Evolutionary conservation across 92 coral and sea anemone genomes (phyloP), one percentile per base, ranked within the genome.

Genomic region (Phenganax subtilis): DNA sequence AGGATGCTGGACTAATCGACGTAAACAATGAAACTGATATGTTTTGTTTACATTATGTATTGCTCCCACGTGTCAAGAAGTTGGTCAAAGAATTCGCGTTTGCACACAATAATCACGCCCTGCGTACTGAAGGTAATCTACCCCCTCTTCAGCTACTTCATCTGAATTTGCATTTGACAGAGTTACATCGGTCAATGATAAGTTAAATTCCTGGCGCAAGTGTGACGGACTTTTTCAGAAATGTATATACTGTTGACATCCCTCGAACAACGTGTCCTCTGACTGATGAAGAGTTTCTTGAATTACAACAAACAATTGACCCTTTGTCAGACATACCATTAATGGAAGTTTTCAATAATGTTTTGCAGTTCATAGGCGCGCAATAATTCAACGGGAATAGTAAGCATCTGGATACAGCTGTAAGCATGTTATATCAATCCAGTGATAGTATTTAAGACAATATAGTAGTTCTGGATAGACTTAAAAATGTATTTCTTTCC

Each of bases 261-360:
- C 80, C 80, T 25, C 80, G 66, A 10, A 54, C 80, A 75, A 57
- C 64, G 14, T 75, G 80, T 54, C 80, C 80, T 30, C 51, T 75
- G 9, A 75, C 37, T 51, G 80, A 75, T 75, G 37, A 57, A 53
- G 81, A 76, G 81, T 76, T 56, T 28, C 10, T 0, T 7, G 68
- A 57, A 0, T 28, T 76, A 14, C 59, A 76, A 76, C 68, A 59
- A 57, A 51, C 27, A 57, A 76, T 76, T 54, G 15, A 76, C 47
- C 81, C 81, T 56, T 57, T 76, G 29, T 55, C 81, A 8, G 81
- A 76, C 59, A 76, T 59, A 6, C 68, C 81, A 53, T 25, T 53
- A 28, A 27, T 76, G 81, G 81, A 57, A 51, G 17, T 76, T 17
- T 76, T 9, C 69, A 30, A 59, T 57, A 76, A 29, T 10, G 25